These are phyloP conservation scores for Peromyscus melanophrys DNA, from an alignment of 2,797 vertebrate species.

Conservation along the genomic window DNA sequence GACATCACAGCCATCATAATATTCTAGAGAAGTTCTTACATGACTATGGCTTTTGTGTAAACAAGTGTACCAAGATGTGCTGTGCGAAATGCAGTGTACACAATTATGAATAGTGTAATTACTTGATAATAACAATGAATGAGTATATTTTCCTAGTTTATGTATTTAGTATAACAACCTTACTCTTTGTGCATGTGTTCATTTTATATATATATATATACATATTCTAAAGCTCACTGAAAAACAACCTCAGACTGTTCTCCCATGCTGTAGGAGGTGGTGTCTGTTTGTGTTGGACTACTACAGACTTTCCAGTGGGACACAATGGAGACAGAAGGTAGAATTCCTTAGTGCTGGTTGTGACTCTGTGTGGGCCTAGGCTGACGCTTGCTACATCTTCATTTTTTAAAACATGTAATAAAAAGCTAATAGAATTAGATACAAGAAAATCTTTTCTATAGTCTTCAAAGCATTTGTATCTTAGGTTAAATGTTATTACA, in stretches of 20 bases:
- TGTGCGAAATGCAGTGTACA: not conserved
- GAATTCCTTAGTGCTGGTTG: not conserved
- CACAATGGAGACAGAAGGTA: not conserved
- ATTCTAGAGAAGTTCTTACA: no score
- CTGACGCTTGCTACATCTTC: not conserved
- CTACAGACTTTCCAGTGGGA: not conserved
- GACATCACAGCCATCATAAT: not conserved
- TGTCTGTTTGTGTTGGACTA: not conserved
- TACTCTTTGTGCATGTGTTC: not conserved
- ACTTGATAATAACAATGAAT: not conserved
- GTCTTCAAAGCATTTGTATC: not conserved
- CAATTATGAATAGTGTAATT: not conserved
- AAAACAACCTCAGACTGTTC: not conserved
- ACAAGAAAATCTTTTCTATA: not conserved
- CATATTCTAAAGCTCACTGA: not conserved
- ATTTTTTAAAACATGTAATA: not conserved
- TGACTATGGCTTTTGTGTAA: not conserved
- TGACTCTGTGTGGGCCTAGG: not conserved
- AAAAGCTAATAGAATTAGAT: not conserved
- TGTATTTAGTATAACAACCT: not conserved
- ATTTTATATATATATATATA: no score
- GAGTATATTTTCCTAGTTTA: not conserved
- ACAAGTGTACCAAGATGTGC: not conserved
- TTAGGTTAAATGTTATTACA: not conserved
- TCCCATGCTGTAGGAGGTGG: not conserved